Evolutionary conservation across 2,888 invertebrate species (phyloP), one percentile per base, ranked within the genome.

Genomic region (Erynnis tages): DNA sequence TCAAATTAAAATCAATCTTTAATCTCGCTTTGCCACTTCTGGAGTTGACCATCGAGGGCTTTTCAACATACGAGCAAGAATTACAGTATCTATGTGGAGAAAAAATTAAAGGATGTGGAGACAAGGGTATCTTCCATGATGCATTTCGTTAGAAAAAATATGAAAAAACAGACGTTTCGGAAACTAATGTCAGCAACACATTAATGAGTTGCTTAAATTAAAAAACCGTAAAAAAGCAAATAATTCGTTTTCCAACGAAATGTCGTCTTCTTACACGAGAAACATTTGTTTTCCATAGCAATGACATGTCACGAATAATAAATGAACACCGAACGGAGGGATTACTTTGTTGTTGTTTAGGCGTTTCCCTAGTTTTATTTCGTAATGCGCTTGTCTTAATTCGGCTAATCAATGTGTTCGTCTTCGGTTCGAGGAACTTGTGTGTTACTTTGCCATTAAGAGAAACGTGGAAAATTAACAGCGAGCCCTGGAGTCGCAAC

Each of bases 381-480:
- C 57, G 41, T 55, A 65, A 67, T 64, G 64, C 62, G 65, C 65
- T 64, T 58, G 59, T 56, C 60, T 61, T 64, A 61, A 64, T 67
- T 57, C 53, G 47, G 58, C 71, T 71, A 77, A 80, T 77, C 77
- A 76, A 74, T 75, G 72, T 67, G 66, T 64, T 64, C 58, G 68
- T 63, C 71, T 78, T 74, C 71, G 76, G 72, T 79, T 77, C 71
- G 61, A 59, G 67, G 67, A 66, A 82, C 71, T 79, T 74, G 75
- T 81, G 72, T 85, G 78, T 82, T 84, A 82, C 82, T 84, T 85
- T 78, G 66, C 80, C 76, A 81, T 84, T 85, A 82, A 66, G 67
- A 63, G 65, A 71, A 71, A 79, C 80, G 76, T 76, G 76, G 75
- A 76, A 81, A 84, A 82, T 83, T 83, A 85, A 82, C 79, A 78